Base-by-base conservation (phyloP, 1,140 invertebrate genomes). In the Zophobas atratus region DNA sequence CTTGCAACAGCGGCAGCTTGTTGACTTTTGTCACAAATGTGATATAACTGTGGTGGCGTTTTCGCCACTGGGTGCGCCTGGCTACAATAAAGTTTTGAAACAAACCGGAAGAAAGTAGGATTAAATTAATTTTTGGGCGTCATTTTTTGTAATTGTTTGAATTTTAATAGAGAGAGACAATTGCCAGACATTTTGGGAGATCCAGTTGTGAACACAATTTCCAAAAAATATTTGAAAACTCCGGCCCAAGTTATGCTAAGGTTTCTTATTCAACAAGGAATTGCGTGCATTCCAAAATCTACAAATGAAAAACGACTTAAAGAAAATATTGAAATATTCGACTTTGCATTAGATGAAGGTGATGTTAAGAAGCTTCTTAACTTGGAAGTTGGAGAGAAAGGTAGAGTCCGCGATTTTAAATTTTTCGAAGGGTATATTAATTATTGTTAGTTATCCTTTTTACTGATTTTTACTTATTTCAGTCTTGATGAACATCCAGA, bases 11-110 rank as follows among this genome's bases (percentile, higher is more conserved):
- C 88, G 89, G 20, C 87, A 91, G 39, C 84, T 98, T 8, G 88
- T 93, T 6, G 88, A 93, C 77, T 95, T 92, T 78, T 97, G 95
- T 84, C 86, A 90, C 57, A 83, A 88, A 2, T 88, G 93, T 77
- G 89, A 91, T n/a, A 94, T 97, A 38, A 87, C 90, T 0, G 85
- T 97, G 20, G 94, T 92, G 0, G 95, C 93, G 0, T 98, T 97
- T 84, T 92, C 93, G 36, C 95, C 96, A 1, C 84, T 98, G 1
- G 96, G 93, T 0, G 92, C 92, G 2, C 91, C 90, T 76, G 93
- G 90, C 0, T 87, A 90, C 35, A 88, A 88, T 41, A 85, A 87
- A 78, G 84, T 87, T 20, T 85, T 90, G 55, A 84, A 84, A 55
- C 82, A 79, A 6, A 80, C 86, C 8, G 87, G 86, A 33, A 72